Conservation (phyloP, 2,797 vertebrate genomes). For the Melanotaenia maccullochi region DNA sequence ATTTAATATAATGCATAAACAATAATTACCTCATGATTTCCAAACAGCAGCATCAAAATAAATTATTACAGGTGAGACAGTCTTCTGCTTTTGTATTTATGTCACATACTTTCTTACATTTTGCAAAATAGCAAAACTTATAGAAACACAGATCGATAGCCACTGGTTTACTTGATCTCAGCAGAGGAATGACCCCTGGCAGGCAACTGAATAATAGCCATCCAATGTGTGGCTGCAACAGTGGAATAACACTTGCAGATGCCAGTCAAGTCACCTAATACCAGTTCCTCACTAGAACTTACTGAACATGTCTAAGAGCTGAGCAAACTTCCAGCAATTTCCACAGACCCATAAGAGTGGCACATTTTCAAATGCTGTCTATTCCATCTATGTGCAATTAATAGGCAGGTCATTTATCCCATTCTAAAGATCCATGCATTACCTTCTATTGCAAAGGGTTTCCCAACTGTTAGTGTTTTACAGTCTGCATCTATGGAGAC, state of each 20-base stretch:
- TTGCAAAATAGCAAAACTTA: no score
- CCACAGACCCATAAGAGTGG: background rate
- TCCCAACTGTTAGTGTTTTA: conserved; percentile 95
- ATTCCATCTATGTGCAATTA: background rate
- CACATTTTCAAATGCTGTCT: background rate
- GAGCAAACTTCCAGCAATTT: background rate
- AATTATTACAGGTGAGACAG: no score
- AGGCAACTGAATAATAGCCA: background rate
- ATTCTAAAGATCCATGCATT: conserved; percentile 33
- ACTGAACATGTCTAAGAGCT: background rate
- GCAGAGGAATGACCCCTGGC: background rate
- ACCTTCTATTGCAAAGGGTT: conserved; percentile 99
- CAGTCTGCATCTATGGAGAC: conserved; percentile 98
- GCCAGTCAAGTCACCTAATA: background rate
- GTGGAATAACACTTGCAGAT: background rate
- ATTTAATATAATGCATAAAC: no score
- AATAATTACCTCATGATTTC: no score
- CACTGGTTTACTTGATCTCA: background rate
- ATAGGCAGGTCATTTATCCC: background rate
- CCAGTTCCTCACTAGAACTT: background rate
- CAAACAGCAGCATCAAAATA: no score
- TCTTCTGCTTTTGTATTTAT: no score
- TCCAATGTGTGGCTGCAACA: background rate
- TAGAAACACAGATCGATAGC: no score
- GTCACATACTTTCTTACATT: no score